Conservation (phyloP, 2,113 vertebrate genomes). For the Anas platyrhynchos region DNA sequence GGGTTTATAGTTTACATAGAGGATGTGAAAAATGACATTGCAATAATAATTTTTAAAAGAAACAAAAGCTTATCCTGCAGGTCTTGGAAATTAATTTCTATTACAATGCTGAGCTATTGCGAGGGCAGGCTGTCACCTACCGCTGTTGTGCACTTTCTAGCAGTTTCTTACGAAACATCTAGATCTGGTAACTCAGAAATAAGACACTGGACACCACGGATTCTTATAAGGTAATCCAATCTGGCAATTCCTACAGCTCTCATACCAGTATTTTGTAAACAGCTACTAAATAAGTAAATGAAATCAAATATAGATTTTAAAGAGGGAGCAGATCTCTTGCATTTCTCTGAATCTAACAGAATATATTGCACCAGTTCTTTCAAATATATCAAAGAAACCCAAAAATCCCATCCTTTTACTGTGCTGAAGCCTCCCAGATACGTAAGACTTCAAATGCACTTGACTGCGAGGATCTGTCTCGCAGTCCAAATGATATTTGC, state of each 20-base stretch:
- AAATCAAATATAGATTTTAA: not conserved
- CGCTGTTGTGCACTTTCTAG: not conserved
- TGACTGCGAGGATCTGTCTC: not conserved
- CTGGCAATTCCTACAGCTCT: not conserved
- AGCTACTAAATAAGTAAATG: not conserved
- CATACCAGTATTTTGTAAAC: not conserved
- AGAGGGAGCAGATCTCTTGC: not conserved
- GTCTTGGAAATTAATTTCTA: not conserved
- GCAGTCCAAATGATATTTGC: not conserved
- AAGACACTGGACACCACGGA: not conserved
- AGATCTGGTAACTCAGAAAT: accelerated
- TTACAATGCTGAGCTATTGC: accelerated
- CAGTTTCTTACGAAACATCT: accelerated
- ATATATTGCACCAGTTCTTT: not conserved
- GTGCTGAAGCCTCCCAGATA: not conserved
- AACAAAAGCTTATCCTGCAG: not conserved
- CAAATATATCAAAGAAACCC: not conserved
- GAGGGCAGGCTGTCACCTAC: not conserved
- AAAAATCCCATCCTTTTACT: not conserved
- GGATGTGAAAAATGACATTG: not conserved
- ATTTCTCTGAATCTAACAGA: not conserved
- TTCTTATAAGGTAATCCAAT: not conserved
- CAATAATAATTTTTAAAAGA: not conserved
- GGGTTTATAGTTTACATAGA: not conserved
- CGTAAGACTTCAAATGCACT: accelerated